Evolutionary conservation across 2,888 invertebrate genomes (phyloP).

Genomic region (Lasioglossum marginatum): DNA sequence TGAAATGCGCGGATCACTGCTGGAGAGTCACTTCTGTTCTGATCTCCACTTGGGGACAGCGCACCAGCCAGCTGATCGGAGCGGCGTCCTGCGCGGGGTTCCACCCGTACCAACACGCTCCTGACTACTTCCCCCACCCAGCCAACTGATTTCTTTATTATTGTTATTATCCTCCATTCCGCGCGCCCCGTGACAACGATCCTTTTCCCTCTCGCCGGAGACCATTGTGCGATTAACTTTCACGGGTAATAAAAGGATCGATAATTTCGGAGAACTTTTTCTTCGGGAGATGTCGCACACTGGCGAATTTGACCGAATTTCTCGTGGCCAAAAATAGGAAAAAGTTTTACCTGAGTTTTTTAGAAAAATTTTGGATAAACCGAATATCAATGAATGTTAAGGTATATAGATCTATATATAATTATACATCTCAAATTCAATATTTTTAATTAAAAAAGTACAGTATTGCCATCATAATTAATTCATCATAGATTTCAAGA

Average conservation of each 20-base stretch:
- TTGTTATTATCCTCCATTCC: slow-evolving; percentile 43
- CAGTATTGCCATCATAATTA: too few species aligned
- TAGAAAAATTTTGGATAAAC: too few species aligned
- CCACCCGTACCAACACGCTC: slow-evolving; percentile 45
- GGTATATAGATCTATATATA: too few species aligned
- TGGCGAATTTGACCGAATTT: too few species aligned
- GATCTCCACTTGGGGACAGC: slow-evolving; percentile 55
- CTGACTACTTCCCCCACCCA: slow-evolving; percentile 47
- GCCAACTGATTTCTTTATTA: slow-evolving; percentile 31
- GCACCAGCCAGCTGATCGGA: slow-evolving; percentile 61
- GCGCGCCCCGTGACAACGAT: slow-evolving; percentile 8
- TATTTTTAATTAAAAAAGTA: too few species aligned
- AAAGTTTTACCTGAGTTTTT: too few species aligned
- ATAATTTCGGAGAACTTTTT: slow-evolving; percentile 26
- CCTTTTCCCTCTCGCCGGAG: slow-evolving; percentile 13
- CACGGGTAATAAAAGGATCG: slow-evolving; percentile 5
- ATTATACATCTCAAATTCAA: too few species aligned
- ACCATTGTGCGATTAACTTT: neutral
- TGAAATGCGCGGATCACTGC: slow-evolving; percentile 66
- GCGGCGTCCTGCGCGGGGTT: slow-evolving; percentile 31
- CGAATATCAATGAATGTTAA: too few species aligned
- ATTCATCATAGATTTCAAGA: too few species aligned
- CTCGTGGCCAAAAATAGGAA: too few species aligned
- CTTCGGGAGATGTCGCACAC: neutral
- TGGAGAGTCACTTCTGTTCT: slow-evolving; percentile 60